Percentiles rank a stretch among this genome's conserved stretches.
Conservation (phyloP, 2,888 invertebrate species). For the Macaria liturata region DNA sequence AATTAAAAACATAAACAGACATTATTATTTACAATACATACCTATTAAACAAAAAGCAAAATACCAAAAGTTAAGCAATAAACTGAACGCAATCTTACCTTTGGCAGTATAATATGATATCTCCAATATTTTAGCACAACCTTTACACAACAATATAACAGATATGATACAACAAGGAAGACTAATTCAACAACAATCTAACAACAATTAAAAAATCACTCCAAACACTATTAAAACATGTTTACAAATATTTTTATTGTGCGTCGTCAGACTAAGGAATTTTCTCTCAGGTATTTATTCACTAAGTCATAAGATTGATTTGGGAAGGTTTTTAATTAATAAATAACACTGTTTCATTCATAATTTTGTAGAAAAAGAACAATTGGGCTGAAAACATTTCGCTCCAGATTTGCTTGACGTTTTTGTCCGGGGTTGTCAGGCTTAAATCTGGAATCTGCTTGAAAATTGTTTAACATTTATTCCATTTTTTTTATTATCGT, state of each 20-base stretch:
- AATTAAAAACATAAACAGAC: no score
- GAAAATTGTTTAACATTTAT: not conserved
- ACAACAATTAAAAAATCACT: slow-evolving; percentile 28
- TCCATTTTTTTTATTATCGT: not conserved
- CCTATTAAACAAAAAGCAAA: no score
- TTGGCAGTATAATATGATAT: slow-evolving; percentile 56
- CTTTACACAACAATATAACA: slow-evolving; percentile 55
- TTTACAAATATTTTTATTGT: slow-evolving; percentile 38
- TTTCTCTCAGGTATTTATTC: slow-evolving; percentile 29
- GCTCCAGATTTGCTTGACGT: slow-evolving; percentile 73
- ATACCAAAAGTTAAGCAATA: not conserved
- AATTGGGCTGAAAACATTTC: slow-evolving; percentile 59
- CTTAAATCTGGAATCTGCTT: slow-evolving; percentile 5
- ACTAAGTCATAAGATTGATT: slow-evolving; percentile 33
- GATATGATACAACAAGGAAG: slow-evolving; percentile 46
- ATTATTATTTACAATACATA: no score
- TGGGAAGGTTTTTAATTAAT: slow-evolving; percentile 42
- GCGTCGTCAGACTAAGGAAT: slow-evolving; percentile 33
- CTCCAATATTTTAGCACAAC: slow-evolving; percentile 69
- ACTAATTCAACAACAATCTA: slow-evolving; percentile 37
- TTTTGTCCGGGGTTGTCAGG: slow-evolving; percentile 50
- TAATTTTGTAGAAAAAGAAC: slow-evolving; percentile 60
- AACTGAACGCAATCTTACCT: slow-evolving; percentile 47
- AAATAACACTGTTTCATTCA: slow-evolving; percentile 68
- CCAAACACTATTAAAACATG: slow-evolving; percentile 38